Base-by-base conservation (phyloP, 2,113 vertebrate genomes). In the Lichenostomus cassidix region DNA sequence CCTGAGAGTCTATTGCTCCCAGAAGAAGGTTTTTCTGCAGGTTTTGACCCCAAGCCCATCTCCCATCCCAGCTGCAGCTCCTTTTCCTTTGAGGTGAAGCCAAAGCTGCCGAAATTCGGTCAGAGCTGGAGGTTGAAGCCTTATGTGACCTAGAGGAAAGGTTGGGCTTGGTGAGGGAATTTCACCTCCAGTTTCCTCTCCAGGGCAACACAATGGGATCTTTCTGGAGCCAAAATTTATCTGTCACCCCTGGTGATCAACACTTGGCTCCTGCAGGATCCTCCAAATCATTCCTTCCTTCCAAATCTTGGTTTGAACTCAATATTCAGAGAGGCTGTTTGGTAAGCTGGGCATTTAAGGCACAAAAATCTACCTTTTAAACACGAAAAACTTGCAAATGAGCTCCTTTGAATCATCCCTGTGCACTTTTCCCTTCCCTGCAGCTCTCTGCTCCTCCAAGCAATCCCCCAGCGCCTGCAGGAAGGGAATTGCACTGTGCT, bases 21-120 rank as follows among this genome's bases (percentile, higher is more conserved):
- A 1, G 62, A 93, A 93, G 67, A 70, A 74, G 16, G 2, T 33
- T 53, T 46, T 85, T 12, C 11, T 81, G 86, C 47, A 52, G 80
- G 41, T 67, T 96, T 87, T 95, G 87, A 94, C 65, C 74, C 74
- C 35, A 19, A 53, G 11, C 82, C 74, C 70, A 22, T 84, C 76
- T 81, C 64, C 77, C 27, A 3, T 69, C 91, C 7, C 77, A 89
- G 91, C 91, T 84, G 92, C 83, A 89, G 56, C 87, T 75, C 44
- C 83, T 84, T 87, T n/a, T 41, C 71, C 83, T 96, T 93, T 86
- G 88, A 94, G 92, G 62, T 53, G 14, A 35, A 87, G 92, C 91
- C 95, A 83, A 75, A 47, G 56, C 77, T 71, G 89, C 86, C n/a
- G 71, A 47, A 65, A 21, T 49, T 46, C 9, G 2, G 52, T 75